Conservation (phyloP, 2,113 vertebrate species). For the zebrafish (Danio rerio) region GRCz12tu NC_133184.1:32184001-32184500, state of each 20-base stretch:
- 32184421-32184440: too few relatives aligned
- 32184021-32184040: slow-evolving; percentile 1
- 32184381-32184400: too few relatives aligned
- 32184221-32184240: neutral
- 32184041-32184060: neutral
- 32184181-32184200: slow-evolving; percentile 17
- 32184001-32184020: neutral
- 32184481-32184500: too few relatives aligned
- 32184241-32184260: neutral
- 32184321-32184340: neutral
- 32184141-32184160: neutral
- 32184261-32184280: neutral
- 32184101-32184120: neutral
- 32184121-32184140: neutral
- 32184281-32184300: neutral
- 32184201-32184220: neutral
- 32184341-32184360: too few relatives aligned
- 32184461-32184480: too few relatives aligned
- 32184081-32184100: neutral
- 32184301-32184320: neutral
- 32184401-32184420: too few relatives aligned
- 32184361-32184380: too few relatives aligned
- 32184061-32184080: slow-evolving; percentile 7
- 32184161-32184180: neutral
- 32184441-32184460: too few relatives aligned